Base-by-base conservation (phyloP, 2,797 vertebrate species). In the Coregonus sp. region DNA sequence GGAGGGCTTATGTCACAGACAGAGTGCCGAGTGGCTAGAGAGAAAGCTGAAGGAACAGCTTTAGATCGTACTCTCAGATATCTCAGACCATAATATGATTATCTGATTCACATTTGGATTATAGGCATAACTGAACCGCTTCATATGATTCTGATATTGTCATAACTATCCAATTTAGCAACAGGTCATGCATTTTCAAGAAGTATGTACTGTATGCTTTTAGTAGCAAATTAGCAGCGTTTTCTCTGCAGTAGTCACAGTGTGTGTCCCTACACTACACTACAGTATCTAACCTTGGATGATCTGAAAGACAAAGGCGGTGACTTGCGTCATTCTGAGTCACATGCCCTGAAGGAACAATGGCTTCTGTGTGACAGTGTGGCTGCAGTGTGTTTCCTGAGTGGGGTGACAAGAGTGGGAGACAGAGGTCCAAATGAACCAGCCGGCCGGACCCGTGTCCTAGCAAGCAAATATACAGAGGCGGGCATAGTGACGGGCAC, bases 301-400 rank as follows among this genome's bases (percentile, higher is more conserved):
- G 85, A 80, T 72, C 0, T 25, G 6, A 5, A 65, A 78, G 76
- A 81, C 79, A 84, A 79, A 82, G 75, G 75, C 77, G 61, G 70
- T 66, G 75, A 50, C 73, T 74, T 83, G 70, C 84, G 71, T 89
- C 59, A 77, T 77, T 88, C 86, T 80, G 70, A 72, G 79, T 91
- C 90, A 92, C 85, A 86, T 86, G 89, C n/a, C n/a, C 59, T 63
- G 82, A 37, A 74, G 81, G 85, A 90, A 94, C 91, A 93, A 92
- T 90, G 72, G 77, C 59, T 33, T 4, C 82, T 75, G 76, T 91
- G 88, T 90, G 82, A 72, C 59, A 63, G 59, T 25, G 7, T 3
- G 59, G 59, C 16, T 11, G 2, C 59, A 12, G 81, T 75, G 79
- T 70, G 75, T 76, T 59, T 50, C 75, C 72, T 70, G 18, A 25